Conservation (phyloP, 2,888 invertebrate genomes). For the Caenorhabditis zanzibari region DNA sequence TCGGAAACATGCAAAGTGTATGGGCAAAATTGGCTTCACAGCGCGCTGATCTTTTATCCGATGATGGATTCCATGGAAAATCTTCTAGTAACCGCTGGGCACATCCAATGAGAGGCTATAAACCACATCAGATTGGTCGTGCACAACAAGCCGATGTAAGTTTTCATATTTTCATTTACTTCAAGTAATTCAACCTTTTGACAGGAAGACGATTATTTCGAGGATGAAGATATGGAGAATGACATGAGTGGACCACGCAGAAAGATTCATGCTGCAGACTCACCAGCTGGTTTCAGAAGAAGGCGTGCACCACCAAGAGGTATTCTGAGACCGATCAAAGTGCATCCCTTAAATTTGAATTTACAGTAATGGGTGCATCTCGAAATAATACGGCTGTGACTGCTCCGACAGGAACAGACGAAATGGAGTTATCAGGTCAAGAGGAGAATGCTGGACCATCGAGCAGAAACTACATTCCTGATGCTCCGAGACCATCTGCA, state of each 20-base stretch:
- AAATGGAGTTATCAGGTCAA: slow-evolving; percentile 37
- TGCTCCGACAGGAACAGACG: slow-evolving; percentile 34
- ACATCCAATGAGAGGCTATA: slow-evolving; percentile 39
- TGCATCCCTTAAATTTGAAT: background rate
- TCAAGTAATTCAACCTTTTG: background rate
- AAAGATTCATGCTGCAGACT: slow-evolving; percentile 65
- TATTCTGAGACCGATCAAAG: background rate
- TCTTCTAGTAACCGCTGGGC: slow-evolving; percentile 37
- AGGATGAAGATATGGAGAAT: slow-evolving; percentile 56
- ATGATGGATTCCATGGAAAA: slow-evolving; percentile 58
- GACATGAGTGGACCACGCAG: slow-evolving; percentile 58
- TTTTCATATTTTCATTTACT: background rate
- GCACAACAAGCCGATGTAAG: slow-evolving; percentile 31
- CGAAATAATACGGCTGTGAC: background rate
- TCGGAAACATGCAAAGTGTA: slow-evolving; percentile 58
- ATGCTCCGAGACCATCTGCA: slow-evolving; percentile 56
- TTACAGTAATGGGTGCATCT: background rate
- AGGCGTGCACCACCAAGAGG: slow-evolving; percentile 47
- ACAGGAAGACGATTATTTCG: slow-evolving; percentile 55
- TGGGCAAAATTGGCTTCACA: slow-evolving; percentile 40
- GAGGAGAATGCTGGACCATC: slow-evolving; percentile 39
- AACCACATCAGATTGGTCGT: slow-evolving; percentile 18
- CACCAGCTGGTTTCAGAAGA: slow-evolving; percentile 41
- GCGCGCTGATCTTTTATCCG: slow-evolving; percentile 35
- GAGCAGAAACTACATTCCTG: slow-evolving; percentile 39